Base-by-base conservation (phyloP, 92 coral and sea anemone genomes). In the Desmophyllum pertusum region DNA sequence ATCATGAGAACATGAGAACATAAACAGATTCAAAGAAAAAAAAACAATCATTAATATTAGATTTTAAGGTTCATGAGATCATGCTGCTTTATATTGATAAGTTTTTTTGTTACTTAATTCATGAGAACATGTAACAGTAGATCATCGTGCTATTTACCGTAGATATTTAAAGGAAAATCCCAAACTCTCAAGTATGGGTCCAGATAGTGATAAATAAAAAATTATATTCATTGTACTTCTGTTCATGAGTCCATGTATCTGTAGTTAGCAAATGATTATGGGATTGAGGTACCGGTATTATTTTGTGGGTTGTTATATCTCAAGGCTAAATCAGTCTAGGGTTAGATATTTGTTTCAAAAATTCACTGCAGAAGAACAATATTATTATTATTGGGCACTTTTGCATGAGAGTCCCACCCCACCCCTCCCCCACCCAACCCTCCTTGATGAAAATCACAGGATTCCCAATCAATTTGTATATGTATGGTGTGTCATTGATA, bases 51-150 rank as follows among this genome's bases (percentile, higher is more conserved):
- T 19, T 75, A 33, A 13, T 27, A n/a, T 5, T 67, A 53, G 31
- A 27, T 59, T 18, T n/a, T 21, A 38, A 55, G 65, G 41, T 38
- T 77, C 69, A 57, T 77, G 81, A 77, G 81, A 17, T 77, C 81
- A 77, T 77, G 81, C 25, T 61, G 27, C 29, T 50, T 37, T 25
- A 70, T 38, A 41, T 30, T 6, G 21, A 73, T 46, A 29, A 43
- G 30, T 48, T 21, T 6, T 33, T 10, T 35, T 29, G 18, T 8
- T 67, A 19, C 38, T 73, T 30, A n/a, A 57, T 42, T 42, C 39
- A 73, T 73, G 78, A 45, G 57, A 50, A 41, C 78, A 45, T 73
- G 41, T 43, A 25, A 27, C 35, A 7, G 29, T 39, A 70, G 31
- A 37, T 6, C 14, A 70, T 39, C 25, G 6, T 37, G 46, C 10